Percentiles rank a stretch among this genome's conserved stretches.
phyloP scores from a whole-genome alignment of 2,113 vertebrate genomes.

The Corynorhinus townsendii region DNA sequence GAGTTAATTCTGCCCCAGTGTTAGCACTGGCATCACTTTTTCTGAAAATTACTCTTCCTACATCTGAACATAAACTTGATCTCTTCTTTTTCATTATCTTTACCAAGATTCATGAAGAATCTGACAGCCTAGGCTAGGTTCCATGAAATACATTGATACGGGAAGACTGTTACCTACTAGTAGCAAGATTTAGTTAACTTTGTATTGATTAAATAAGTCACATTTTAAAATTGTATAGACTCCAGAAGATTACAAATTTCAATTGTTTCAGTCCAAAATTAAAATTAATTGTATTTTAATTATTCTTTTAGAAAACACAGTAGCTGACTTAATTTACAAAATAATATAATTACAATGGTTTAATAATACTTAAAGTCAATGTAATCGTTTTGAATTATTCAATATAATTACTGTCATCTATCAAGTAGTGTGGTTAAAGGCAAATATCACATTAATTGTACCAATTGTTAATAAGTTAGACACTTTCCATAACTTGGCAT shows the following conservation, averaged over 20 bases:
- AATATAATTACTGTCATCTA: neutral
- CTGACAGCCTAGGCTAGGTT: neutral
- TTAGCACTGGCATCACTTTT: neutral
- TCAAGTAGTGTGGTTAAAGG: neutral
- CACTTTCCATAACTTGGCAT: neutral
- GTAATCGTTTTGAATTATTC: neutral
- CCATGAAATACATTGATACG: neutral
- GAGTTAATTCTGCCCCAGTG: neutral
- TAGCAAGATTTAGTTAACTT: neutral
- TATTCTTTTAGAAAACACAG: neutral
- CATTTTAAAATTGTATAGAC: neutral
- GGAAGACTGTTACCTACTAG: neutral
- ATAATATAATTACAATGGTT: neutral
- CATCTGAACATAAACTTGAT: neutral
- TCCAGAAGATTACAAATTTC: neutral
- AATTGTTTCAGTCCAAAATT: neutral
- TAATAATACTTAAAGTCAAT: slow-evolving; percentile 10
- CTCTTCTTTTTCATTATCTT: neutral
- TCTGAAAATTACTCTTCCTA: neutral
- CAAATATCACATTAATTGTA: neutral
- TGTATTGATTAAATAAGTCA: neutral
- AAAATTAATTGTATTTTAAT: slow-evolving; percentile 24
- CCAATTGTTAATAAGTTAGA: neutral
- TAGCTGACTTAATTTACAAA: neutral
- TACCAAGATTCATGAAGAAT: neutral